These are phyloP conservation scores for Caenorhabditis parvicauda DNA, from an alignment of 2,888 invertebrate genomes.

Conservation along the genomic window DNA sequence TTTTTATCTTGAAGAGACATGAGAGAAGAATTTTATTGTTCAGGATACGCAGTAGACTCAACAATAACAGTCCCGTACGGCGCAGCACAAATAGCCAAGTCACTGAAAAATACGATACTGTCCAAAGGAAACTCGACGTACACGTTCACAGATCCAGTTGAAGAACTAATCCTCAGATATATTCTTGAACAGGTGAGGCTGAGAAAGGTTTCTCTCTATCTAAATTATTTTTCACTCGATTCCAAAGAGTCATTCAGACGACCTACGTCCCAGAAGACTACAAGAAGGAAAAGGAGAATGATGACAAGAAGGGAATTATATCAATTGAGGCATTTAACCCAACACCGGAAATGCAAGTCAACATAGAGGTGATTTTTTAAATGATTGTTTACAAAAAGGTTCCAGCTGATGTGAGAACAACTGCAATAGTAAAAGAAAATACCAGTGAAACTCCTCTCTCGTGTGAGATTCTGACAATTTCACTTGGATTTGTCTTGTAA, in stretches of 20 bases:
- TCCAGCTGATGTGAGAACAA: too few relatives aligned
- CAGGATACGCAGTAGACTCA: constrained; percentile 66
- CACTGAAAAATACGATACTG: constrained; percentile 41
- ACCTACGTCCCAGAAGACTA: constrained; percentile 67
- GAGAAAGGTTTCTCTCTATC: not conserved
- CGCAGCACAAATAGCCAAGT: constrained; percentile 65
- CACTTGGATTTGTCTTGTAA: not conserved
- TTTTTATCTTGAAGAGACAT: too few relatives aligned
- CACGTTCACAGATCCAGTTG: constrained; percentile 65
- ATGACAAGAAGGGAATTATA: constrained; percentile 20
- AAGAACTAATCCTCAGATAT: constrained; percentile 66
- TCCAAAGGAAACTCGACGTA: constrained; percentile 57
- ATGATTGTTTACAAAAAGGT: constrained; percentile 2
- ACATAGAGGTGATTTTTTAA: not conserved
- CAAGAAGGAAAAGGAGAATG: constrained; percentile 60
- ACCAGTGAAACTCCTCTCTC: too few relatives aligned
- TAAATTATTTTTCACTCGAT: not conserved
- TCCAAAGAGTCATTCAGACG: constrained; percentile 23
- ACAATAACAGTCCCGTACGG: constrained; percentile 69
- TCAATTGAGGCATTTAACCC: constrained; percentile 32
- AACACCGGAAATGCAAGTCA: constrained; percentile 19
- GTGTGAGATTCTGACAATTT: too few relatives aligned
- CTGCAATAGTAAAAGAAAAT: too few relatives aligned
- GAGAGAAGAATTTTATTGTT: too few relatives aligned
- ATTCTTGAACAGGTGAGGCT: constrained; percentile 65